Conservation (phyloP, 2,888 invertebrate genomes). For the Nineta flava region DNA sequence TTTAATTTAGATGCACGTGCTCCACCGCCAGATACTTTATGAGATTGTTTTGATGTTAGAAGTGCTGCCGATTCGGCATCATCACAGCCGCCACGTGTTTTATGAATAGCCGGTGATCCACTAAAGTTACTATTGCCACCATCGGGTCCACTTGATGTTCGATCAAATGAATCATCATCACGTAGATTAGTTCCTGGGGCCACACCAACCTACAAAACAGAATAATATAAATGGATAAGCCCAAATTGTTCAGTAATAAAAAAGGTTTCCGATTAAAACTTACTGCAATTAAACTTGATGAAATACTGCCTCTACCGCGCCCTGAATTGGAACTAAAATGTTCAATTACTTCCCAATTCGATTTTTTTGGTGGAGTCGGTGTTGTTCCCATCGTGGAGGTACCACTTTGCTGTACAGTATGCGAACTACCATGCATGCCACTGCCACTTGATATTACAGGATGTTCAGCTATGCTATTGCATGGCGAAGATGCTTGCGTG, state of each 20-base stretch:
- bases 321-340: slow-evolving; percentile 54
- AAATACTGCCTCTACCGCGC: slow-evolving; percentile 39
- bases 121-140: slow-evolving; percentile 1
- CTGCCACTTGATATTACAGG: not conserved
- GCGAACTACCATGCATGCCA: not conserved
- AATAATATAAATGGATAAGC: not conserved
- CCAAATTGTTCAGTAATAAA: not conserved
- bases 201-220: slow-evolving; percentile 22
- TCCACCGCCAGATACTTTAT: slow-evolving; percentile 6
- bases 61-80: slow-evolving; percentile 17
- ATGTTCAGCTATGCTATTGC: slow-evolving; percentile 14
- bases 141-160: slow-evolving; percentile 17
- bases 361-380: slow-evolving; percentile 50
- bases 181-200: slow-evolving; percentile 21
- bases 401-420: too few relatives aligned
- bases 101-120: not conserved
- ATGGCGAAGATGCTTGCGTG: slow-evolving; percentile 1
- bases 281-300: slow-evolving; percentile 46
- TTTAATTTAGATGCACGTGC: not conserved
- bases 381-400: not conserved
- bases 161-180: not conserved
- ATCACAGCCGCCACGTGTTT: slow-evolving; percentile 15
- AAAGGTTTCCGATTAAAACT: too few relatives aligned
- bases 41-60: slow-evolving; percentile 8
- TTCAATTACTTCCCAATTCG: slow-evolving; percentile 85